Percentiles rank a stretch among this genome's conserved stretches.
These are phyloP conservation scores for Microchrysa polita DNA, from an alignment of 2,888 invertebrate genomes.

Conservation along the genomic window DNA sequence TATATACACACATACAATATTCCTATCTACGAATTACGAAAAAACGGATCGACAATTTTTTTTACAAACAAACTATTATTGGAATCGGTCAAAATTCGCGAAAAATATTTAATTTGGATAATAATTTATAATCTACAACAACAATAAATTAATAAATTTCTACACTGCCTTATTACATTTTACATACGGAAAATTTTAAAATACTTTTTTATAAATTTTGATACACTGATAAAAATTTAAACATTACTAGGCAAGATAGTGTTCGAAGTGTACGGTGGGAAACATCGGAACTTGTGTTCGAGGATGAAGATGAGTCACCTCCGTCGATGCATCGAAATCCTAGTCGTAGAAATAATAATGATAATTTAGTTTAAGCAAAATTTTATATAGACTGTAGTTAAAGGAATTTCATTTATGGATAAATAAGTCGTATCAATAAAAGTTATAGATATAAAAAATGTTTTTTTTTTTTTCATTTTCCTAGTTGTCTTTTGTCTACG, in stretches of 20 bases:
- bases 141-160: no score
- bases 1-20: constrained; percentile 6
- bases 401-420: not conserved
- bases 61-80: not conserved
- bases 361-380: constrained; percentile 24
- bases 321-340: constrained; percentile 21
- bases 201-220: not conserved
- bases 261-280: constrained; percentile 61
- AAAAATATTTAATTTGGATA: no score
- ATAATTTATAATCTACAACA: no score
- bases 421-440: constrained; percentile 8
- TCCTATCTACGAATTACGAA: constrained; percentile 14
- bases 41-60: constrained; percentile 2
- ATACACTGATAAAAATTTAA: no score
- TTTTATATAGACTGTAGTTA: constrained; percentile 32
- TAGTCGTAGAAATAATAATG: not conserved
- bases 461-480: no score
- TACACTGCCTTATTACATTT: constrained; percentile 3
- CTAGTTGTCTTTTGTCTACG: no score
- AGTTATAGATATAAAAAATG: constrained; percentile 11
- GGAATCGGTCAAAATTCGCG: no score
- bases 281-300: constrained; percentile 59
- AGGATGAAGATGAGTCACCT: constrained; percentile 55
- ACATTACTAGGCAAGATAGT: constrained; percentile 54
- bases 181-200: not conserved